Base-by-base conservation (phyloP, 37 sponge, comb jelly and placozoan species). In the Mnemiopsis leidyi region DNA sequence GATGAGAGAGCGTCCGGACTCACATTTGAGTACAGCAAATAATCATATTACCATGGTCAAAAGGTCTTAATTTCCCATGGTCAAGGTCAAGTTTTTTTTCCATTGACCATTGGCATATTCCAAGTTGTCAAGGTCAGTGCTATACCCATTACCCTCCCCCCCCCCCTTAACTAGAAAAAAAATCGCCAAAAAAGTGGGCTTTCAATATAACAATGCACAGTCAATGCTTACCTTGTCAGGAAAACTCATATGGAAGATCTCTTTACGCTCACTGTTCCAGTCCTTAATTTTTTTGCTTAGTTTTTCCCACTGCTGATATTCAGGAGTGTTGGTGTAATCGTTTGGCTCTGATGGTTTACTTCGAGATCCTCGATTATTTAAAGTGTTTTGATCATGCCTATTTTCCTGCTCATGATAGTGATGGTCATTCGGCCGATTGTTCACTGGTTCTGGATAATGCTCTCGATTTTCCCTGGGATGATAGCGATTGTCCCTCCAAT, bases 171-270 rank as follows among this genome's bases (percentile, higher is more conserved):
- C n/a, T n/a, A n/a, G n/a, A n/a, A n/a, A n/a, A n/a, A n/a, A n/a
- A n/a, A n/a, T n/a, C n/a, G n/a, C n/a, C n/a, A n/a, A n/a, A n/a
- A n/a, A n/a, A n/a, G n/a, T n/a, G n/a, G n/a, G n/a, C n/a, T n/a
- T n/a, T n/a, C n/a, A n/a, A n/a, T n/a, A n/a, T n/a, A n/a, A n/a
- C n/a, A n/a, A n/a, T n/a, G n/a, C n/a, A n/a, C n/a, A n/a, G n/a
- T n/a, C n/a, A n/a, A n/a, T n/a, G 38, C 29, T 9, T 39, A 85
- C 90, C 90, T 85, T 85, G 61, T 85, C 90, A 40, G 90, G 90
- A 33, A 40, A 39, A 37, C 48, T 85, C 40, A 85, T 38, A 33
- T 85, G 90, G 26, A 85, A 85, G 33, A 85, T 85, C 48, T 85
- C 90, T 29, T 85, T 85, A 20, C 90, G 32, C 29, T 38, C 90